Conservation (phyloP, 2,797 vertebrate genomes). For the Simalia tracyae region DNA sequence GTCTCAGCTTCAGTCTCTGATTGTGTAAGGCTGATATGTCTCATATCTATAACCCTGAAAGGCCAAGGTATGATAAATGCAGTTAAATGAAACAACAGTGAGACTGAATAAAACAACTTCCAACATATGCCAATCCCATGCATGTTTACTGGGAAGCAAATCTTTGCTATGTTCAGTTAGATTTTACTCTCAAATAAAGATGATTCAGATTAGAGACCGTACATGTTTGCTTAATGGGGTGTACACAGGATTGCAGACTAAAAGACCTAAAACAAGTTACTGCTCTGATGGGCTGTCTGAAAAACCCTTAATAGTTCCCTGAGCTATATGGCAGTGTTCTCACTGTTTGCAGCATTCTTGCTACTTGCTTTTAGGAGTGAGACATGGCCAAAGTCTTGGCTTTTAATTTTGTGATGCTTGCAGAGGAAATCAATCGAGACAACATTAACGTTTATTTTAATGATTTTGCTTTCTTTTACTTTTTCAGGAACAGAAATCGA, state of each 20-base stretch:
- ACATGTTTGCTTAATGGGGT: too few relatives aligned
- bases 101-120: background rate
- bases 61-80: background rate
- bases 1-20: background rate
- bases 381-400: background rate
- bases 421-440: background rate
- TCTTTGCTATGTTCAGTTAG: background rate
- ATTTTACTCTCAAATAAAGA: background rate
- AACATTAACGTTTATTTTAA: fast-evolving
- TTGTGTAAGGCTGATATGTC: background rate
- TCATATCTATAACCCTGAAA: background rate
- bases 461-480: background rate
- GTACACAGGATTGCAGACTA: background rate
- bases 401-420: background rate
- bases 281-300: background rate
- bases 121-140: background rate
- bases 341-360: background rate
- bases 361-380: background rate
- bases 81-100: background rate
- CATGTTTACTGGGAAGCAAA: background rate
- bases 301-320: background rate
- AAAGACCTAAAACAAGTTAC: background rate
- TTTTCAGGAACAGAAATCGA: slow-evolving; percentile 42
- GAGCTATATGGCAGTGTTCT: background rate
- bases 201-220: too few relatives aligned